Evolutionary conservation across 1,140 invertebrate genomes (phyloP).

Genomic region (Brachionus angularis): DNA sequence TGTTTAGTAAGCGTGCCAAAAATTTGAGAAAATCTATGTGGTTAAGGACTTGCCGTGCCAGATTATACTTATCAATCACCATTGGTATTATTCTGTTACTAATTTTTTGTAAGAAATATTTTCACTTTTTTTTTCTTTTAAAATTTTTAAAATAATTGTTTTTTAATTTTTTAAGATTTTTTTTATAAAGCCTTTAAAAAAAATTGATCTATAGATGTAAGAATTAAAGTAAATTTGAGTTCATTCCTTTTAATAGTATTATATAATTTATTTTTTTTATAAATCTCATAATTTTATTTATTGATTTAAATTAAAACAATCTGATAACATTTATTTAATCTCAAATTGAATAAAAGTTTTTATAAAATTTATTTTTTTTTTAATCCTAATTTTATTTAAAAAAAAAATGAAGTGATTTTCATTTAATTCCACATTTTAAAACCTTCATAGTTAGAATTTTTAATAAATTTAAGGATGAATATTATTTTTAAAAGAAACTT

Average conservation of each 20-base stretch:
- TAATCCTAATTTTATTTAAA: no score
- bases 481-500: not conserved
- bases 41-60: conserved; percentile 26
- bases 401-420: no score
- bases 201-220: not conserved
- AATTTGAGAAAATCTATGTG: conserved; percentile 20
- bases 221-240: not conserved
- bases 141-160: not conserved
- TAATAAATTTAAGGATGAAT: not conserved
- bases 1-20: conserved; percentile 33
- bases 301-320: no score
- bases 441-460: no score
- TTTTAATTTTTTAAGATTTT: conserved; percentile 20
- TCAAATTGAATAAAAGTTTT: no score
- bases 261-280: not conserved
- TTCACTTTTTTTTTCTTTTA: not conserved
- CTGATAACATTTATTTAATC: no score
- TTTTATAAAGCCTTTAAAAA: not conserved
- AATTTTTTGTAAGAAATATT: conserved; percentile 32
- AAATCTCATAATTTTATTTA: no score
- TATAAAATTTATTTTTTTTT: no score
- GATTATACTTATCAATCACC: conserved; percentile 17
- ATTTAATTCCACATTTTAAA: no score
- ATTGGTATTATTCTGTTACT: conserved; percentile 15
- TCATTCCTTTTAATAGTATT: not conserved